Base-by-base conservation (phyloP, 2,888 invertebrate species). In the Blastobasis lacticolella region DNA sequence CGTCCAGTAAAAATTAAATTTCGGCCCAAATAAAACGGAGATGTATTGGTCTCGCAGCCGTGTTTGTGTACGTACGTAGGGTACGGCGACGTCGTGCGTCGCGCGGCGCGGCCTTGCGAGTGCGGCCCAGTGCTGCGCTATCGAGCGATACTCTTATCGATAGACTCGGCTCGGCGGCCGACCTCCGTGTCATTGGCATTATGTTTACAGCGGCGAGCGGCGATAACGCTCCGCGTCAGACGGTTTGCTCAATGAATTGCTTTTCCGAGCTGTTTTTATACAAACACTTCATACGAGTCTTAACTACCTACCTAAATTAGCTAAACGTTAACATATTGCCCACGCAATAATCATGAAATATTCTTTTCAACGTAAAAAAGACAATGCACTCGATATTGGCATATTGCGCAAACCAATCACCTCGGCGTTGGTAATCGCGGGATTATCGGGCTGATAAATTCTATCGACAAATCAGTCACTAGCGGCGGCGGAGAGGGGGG, bases 171-270 rank as follows among this genome's bases (percentile, higher is more conserved):
- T 49, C 59, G 58, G 53, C 60, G 63, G 56, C 59, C 73, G 76
- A 74, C 75, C 75, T 75, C 71, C 70, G 76, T 84, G 87, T 87
- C 87, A 85, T 83, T 87, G 85, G 82, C 84, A 81, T 73, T 79
- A 64, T 79, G 81, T 84, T 84, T 81, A 85, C 79, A 62, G 60
- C 58, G 55, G 54, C 59, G 73, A 67, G 23, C 73, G 72, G 68
- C 71, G 82, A 82, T 83, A 82, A 76, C 72, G 64, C 54, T 63
- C 59, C 62, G 73, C 74, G 72, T 71, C 70, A 73, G 59, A 67
- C 54, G 51, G 63, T 53, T 64, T 57, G 67, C 56, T 72, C 60
- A 71, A 72, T 74, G 67, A 71, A 63, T 64, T 56, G 57, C 56
- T 57, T 23, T 23, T 23, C 23, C 23, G 23, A 23, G 23, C 23